phyloP scores from a whole-genome alignment of 1,140 invertebrate species.

The Rhysida immarginata region DNA sequence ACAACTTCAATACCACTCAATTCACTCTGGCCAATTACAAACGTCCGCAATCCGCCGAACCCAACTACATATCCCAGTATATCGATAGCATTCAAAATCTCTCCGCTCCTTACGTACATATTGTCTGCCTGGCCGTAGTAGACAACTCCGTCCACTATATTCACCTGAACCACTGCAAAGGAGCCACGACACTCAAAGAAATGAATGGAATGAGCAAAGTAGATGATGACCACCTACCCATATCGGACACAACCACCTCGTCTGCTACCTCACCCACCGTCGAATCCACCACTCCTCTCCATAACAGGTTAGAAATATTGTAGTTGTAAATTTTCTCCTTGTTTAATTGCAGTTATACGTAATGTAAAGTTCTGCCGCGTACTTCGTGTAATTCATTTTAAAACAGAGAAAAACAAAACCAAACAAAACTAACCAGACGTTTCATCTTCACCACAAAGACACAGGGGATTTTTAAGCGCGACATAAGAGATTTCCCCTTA shows the following conservation, averaged over 20 bases:
- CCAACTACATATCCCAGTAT: background rate
- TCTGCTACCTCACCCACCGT: background rate
- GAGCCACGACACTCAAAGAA: background rate
- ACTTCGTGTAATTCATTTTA: too few relatives aligned
- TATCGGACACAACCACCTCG: background rate
- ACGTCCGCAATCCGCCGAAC: background rate
- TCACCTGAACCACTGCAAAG: constrained; percentile 9
- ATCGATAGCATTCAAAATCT: constrained; percentile 8
- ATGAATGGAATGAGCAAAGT: background rate
- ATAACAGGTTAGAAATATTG: too few relatives aligned
- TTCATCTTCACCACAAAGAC: too few relatives aligned
- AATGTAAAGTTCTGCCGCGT: too few relatives aligned
- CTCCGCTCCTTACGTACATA: background rate
- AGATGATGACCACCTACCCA: background rate
- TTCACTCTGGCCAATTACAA: background rate
- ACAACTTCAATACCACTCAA: background rate
- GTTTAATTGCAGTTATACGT: too few relatives aligned
- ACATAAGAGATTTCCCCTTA: too few relatives aligned
- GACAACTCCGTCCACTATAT: constrained; percentile 8
- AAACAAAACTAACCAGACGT: too few relatives aligned
- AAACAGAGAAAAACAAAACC: too few relatives aligned
- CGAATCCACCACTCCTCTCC: too few relatives aligned
- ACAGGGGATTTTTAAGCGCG: too few relatives aligned
- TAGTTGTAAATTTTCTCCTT: too few relatives aligned
- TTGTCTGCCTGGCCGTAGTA: constrained; percentile 5